Conservation (phyloP, 2,113 vertebrate genomes). For the Sinocyclocheilus grahami region DNA sequence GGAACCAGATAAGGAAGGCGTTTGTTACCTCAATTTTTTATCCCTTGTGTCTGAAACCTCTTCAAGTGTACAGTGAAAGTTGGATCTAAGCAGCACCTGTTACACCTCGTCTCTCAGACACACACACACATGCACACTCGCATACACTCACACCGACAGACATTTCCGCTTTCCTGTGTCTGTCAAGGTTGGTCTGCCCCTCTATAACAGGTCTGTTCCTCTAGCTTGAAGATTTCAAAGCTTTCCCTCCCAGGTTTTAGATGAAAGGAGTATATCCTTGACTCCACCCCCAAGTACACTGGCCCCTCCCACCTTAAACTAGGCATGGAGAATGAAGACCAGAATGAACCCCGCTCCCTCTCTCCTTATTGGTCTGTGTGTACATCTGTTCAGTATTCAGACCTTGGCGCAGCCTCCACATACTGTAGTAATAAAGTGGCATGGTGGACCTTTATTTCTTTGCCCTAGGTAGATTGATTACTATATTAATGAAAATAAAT, state of each 20-base stretch:
- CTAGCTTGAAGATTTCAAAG: conserved; percentile 72
- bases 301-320: conserved; percentile 63
- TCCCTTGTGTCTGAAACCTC: conserved; percentile 75
- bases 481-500: conserved; percentile 81
- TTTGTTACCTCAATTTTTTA: conserved; percentile 71
- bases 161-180: conserved; percentile 67
- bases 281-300: conserved; percentile 20
- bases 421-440: conserved; percentile 74
- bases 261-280: conserved; percentile 9
- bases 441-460: conserved; percentile 75
- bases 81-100: conserved; percentile 42
- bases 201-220: conserved; percentile 64
- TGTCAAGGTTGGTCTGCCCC: conserved; percentile 69
- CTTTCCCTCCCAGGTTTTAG: conserved; percentile 49
- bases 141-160: conserved; percentile 50
- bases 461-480: conserved; percentile 74
- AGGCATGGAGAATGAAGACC: conserved; percentile 76
- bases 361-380: conserved; percentile 54
- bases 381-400: conserved; percentile 58
- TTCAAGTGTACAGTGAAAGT: conserved; percentile 69
- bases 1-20: conserved; percentile 38
- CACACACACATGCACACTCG: conserved; percentile 51
- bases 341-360: conserved; percentile 58
- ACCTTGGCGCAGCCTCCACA: conserved; percentile 67
- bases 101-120: conserved; percentile 18